Evolutionary conservation across 2,797 vertebrate species (phyloP).

Genomic region (Scleropages formosus): DNA sequence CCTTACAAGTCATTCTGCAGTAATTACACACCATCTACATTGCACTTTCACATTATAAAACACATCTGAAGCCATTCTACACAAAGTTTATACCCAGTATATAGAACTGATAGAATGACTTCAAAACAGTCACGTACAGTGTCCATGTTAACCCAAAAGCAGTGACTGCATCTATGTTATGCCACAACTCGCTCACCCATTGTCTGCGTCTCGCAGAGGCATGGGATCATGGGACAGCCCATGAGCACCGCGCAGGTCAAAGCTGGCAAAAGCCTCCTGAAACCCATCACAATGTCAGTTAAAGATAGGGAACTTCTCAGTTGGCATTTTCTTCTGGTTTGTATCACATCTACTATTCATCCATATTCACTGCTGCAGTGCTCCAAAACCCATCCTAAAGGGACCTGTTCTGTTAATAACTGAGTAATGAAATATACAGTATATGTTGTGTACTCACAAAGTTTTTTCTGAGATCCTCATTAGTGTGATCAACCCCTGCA

Average conservation of each 20-base stretch:
- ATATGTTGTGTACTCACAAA: conserved; percentile 53
- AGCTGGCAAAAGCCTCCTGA: conserved; percentile 55
- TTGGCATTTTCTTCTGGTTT: too few relatives aligned
- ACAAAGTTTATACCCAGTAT: background rate
- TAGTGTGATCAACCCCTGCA: conserved; percentile 60
- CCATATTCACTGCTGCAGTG: too few relatives aligned
- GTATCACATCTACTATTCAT: too few relatives aligned
- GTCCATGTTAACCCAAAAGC: background rate
- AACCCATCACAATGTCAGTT: background rate
- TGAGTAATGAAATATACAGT: too few relatives aligned
- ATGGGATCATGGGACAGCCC: conserved; percentile 60
- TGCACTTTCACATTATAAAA: background rate
- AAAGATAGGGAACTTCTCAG: too few relatives aligned
- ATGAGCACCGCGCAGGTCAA: conserved; percentile 55
- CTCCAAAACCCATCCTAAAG: too few relatives aligned
- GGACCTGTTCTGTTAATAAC: too few relatives aligned
- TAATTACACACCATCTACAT: background rate
- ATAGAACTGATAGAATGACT: background rate
- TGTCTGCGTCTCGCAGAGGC: conserved; percentile 55
- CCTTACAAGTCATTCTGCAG: background rate
- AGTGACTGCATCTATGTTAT: background rate
- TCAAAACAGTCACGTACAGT: background rate
- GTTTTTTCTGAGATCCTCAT: conserved; percentile 58
- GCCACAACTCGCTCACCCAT: conserved; percentile 43
- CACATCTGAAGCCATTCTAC: background rate